Evolutionary conservation across 2,888 invertebrate genomes (phyloP).

Genomic region (Urechis unicinctus): DNA sequence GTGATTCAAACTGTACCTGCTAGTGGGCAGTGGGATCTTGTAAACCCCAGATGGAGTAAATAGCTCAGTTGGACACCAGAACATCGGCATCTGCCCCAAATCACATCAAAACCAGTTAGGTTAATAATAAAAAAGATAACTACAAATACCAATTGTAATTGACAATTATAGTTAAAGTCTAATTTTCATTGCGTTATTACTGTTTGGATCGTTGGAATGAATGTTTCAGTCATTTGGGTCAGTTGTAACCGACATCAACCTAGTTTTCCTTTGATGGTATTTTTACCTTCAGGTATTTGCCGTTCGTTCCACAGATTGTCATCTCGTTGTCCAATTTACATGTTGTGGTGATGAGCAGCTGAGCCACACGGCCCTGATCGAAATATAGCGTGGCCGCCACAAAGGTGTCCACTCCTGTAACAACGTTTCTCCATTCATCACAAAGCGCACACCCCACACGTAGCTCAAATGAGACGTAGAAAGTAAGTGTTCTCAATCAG

Average conservation of each 20-base stretch:
- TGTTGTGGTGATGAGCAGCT: neutral
- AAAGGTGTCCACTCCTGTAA: neutral
- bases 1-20: neutral
- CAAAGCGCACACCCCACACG: neutral
- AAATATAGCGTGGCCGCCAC: neutral
- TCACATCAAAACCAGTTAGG: neutral
- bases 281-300: no score
- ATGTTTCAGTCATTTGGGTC: no score
- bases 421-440: no score
- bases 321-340: neutral
- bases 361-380: neutral
- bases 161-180: no score
- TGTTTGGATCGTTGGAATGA: no score
- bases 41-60: neutral
- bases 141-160: no score
- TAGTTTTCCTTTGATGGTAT: no score
- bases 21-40: neutral
- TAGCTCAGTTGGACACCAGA: neutral
- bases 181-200: no score
- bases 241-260: no score
- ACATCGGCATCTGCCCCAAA: neutral
- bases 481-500: no score
- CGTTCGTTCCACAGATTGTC: neutral
- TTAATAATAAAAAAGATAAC: neutral
- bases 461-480: neutral